Evolutionary conservation across 2,113 vertebrate genomes (phyloP).

Genomic region (Anoplopoma fimbria): DNA sequence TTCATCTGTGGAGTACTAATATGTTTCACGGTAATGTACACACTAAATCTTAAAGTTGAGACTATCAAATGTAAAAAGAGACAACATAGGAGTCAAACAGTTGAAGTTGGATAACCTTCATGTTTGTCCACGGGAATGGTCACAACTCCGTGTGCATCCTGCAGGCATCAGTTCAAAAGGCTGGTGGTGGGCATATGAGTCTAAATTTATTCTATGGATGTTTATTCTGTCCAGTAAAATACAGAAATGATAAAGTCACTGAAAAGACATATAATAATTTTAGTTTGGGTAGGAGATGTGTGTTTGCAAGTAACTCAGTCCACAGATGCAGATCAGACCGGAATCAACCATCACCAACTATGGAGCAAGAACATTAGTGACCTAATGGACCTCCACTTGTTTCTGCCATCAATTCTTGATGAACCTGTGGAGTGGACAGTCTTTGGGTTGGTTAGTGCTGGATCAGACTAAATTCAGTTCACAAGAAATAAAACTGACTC

Average conservation of each 20-base stretch:
- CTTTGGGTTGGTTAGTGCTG: not conserved
- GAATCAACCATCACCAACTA: not conserved
- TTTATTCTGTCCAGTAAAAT: not conserved
- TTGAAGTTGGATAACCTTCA: not conserved
- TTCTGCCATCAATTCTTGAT: slow-evolving; percentile 32
- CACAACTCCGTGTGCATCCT: not conserved
- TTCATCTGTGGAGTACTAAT: not conserved
- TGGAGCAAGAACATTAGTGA: not conserved
- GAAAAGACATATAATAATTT: not conserved
- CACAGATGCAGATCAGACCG: not conserved
- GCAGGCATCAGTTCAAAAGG: not conserved
- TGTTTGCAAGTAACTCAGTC: not conserved
- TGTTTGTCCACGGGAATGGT: not conserved
- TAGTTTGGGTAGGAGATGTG: not conserved
- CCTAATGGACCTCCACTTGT: slow-evolving; percentile 24
- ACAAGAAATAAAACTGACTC: slow-evolving; percentile 12
- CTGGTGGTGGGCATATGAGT: not conserved
- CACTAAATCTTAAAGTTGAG: not conserved
- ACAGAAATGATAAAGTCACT: not conserved
- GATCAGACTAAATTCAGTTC: not conserved
- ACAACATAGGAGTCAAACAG: not conserved
- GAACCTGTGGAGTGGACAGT: not conserved
- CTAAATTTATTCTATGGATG: not conserved
- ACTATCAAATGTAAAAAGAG: not conserved
- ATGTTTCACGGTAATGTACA: not conserved